These are phyloP conservation scores for Amphimedon queenslandica DNA, from an alignment of 37 sponge, comb jelly and placozoan genomes.

Conservation along the genomic window DNA sequence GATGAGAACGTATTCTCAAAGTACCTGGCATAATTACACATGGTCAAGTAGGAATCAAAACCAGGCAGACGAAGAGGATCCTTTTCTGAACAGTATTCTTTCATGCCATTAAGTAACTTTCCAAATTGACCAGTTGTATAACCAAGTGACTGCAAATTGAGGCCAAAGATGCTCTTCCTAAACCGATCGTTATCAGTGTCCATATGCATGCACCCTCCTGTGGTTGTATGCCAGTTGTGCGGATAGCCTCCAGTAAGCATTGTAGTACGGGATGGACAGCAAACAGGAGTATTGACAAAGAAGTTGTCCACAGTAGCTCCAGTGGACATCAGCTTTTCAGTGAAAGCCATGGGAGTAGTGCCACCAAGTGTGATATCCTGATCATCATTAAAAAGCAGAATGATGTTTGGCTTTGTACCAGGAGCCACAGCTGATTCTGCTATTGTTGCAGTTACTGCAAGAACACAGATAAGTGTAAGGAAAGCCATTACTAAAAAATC, in stretches of 20 bases:
- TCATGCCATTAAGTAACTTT: conserved; percentile 58
- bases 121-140: conserved; percentile 75
- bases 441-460: no score
- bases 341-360: conserved; percentile 27
- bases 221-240: conserved; percentile 50
- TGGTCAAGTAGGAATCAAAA: conserved; percentile 48
- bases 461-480: no score
- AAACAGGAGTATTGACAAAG: conserved; percentile 78
- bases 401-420: conserved; percentile 36
- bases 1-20: conserved; percentile 42
- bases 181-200: conserved; percentile 31
- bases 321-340: conserved; percentile 9
- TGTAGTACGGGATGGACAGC: conserved; percentile 75
- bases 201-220: conserved; percentile 62
- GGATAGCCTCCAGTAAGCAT: conserved; percentile 58
- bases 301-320: conserved; percentile 52
- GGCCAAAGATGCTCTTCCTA: conserved; percentile 31
- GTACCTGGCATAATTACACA: conserved; percentile 64
- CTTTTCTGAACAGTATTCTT: conserved; percentile 19
- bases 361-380: conserved; percentile 71
- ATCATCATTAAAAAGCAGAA: conserved; percentile 65
- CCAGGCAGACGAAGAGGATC: conserved; percentile 36
- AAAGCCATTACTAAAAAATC: no score
- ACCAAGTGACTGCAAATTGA: conserved; percentile 38
- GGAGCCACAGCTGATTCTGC: background rate